phyloP scores from a whole-genome alignment of 2,113 vertebrate species.

The Urocolius indicus region DNA sequence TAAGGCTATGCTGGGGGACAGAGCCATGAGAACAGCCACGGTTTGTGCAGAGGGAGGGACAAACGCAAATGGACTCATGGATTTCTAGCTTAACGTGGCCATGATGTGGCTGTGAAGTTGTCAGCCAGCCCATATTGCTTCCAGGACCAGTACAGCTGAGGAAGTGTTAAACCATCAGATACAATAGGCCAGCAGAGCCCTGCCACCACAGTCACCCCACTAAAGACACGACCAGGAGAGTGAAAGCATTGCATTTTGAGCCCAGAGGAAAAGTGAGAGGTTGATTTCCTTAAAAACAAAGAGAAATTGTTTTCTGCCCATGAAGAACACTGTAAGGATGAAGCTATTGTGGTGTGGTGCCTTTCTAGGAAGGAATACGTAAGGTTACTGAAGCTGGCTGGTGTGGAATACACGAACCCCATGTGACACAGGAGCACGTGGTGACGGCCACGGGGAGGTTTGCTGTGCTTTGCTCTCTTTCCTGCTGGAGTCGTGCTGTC shows the following conservation, averaged over 20 bases:
- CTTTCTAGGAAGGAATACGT: not conserved
- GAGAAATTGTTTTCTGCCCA: not conserved
- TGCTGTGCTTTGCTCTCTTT: not conserved
- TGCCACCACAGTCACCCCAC: not conserved
- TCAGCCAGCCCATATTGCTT: not conserved
- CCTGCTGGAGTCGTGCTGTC: not conserved
- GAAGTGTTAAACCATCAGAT: not conserved
- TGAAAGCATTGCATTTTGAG: not conserved
- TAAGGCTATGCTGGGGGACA: fast-evolving
- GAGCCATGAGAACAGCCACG: fast-evolving
- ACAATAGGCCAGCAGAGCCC: not conserved
- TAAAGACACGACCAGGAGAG: not conserved
- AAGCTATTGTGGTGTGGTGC: not conserved
- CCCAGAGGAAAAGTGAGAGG: not conserved
- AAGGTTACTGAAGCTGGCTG: not conserved
- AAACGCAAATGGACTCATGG: not conserved
- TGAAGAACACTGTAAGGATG: not conserved
- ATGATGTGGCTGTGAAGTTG: fast-evolving
- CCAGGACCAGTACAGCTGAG: not conserved
- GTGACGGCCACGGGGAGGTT: not conserved
- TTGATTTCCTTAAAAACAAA: not conserved
- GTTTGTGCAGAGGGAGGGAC: not conserved
- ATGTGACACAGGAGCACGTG: fast-evolving
- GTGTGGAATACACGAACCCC: fast-evolving
- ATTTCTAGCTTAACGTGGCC: not conserved